Base-by-base conservation (phyloP, 2,797 vertebrate genomes). In the Tragopan temminckii region DNA sequence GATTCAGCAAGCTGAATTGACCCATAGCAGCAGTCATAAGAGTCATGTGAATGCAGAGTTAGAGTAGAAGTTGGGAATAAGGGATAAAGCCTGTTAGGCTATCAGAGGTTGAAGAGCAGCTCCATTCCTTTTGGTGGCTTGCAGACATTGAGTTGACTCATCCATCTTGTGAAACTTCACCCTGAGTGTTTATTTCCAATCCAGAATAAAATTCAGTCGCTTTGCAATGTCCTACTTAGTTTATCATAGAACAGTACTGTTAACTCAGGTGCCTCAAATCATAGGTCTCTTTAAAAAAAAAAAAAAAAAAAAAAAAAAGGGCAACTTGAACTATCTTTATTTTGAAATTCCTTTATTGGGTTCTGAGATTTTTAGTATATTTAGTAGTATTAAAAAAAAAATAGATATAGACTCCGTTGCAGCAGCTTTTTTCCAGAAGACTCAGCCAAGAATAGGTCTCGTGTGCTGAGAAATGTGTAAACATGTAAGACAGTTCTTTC, bases 381-480 rank as follows among this genome's bases (percentile, higher is more conserved):
- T n/a, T n/a, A n/a, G 9, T 80, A 59, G 35, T 91, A 46, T 4
- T 19, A 52, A 40, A 66, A 67, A 70, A 61, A 70, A 67, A 74
- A 67, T 3, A 20, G 25, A 58, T 95, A 85, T 63, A 45, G 43
- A 48, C 35, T 25, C 35, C 57, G 25, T 80, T 58, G 35, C 72
- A 85, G 46, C 77, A 63, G 27, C 42, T 83, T 38, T 95, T 92
- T 93, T 93, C 43, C 80, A 70, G 66, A 70, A 66, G 42, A 59
- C 24, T 77, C 9, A 14, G 52, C 69, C 76, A 70, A 79, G 50
- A 85, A 11, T 38, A 70, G 76, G 58, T 69, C 36, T 79, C 5
- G 59, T 88, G 36, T 4, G 13, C 76, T 92, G 66, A 79, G 81
- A 80, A 93, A 85, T 83, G 35, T 90, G 62, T 92, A 93, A 95